These are phyloP conservation scores for Pao palembangensis DNA, from an alignment of 2,113 vertebrate species.

Conservation along the genomic window DNA sequence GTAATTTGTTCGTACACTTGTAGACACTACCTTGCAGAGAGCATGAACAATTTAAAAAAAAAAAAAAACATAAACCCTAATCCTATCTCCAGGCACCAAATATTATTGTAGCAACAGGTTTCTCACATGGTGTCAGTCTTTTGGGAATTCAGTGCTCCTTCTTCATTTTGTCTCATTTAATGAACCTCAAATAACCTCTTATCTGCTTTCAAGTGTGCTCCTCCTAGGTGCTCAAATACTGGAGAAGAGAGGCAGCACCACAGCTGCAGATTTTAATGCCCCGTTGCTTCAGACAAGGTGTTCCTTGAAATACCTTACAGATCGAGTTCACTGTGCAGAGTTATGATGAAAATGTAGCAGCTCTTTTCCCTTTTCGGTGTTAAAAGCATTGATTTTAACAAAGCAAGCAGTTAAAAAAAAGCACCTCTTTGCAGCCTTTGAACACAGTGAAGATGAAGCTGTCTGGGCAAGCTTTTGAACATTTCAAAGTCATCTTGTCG, in stretches of 20 bases:
- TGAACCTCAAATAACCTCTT: neutral
- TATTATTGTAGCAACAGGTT: neutral
- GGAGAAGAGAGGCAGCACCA: neutral
- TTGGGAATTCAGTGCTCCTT: slow-evolving; percentile 1
- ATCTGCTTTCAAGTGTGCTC: neutral
- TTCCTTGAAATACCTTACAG: slow-evolving; percentile 8
- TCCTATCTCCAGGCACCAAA: neutral
- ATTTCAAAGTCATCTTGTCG: slow-evolving; percentile 39
- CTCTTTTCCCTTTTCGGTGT: neutral
- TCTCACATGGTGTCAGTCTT: slow-evolving; percentile 4
- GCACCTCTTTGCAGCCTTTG: slow-evolving; percentile 8
- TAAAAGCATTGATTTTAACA: slow-evolving; percentile 30
- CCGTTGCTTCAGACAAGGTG: neutral
- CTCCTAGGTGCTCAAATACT: neutral
- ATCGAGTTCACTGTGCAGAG: slow-evolving; percentile 10
- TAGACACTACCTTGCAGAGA: too few species aligned
- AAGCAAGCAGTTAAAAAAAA: neutral
- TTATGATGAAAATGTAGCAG: slow-evolving; percentile 19
- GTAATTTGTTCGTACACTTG: too few species aligned
- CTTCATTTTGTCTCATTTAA: slow-evolving; percentile 5
- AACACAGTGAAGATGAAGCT: slow-evolving; percentile 23
- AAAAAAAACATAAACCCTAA: too few species aligned
- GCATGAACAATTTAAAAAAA: neutral
- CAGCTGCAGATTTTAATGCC: slow-evolving; percentile 1
- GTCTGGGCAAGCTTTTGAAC: slow-evolving; percentile 16